Evolutionary conservation across 2,113 vertebrate species (phyloP).

Genomic region (Romanogobio albipinnatus): DNA sequence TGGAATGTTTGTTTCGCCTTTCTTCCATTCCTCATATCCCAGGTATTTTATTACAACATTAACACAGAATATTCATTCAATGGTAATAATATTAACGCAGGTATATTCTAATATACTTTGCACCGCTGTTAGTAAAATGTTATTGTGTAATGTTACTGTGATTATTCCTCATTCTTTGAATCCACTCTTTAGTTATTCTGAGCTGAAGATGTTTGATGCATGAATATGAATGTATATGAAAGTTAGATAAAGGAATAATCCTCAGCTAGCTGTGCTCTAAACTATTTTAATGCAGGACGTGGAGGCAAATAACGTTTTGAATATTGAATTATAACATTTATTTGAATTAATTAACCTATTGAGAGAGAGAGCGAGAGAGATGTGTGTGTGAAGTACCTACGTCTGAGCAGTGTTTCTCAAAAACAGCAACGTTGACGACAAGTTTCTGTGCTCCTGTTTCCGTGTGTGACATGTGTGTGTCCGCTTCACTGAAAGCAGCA

Average conservation of each 20-base stretch:
- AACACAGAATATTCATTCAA: not conserved
- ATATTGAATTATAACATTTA: too few relatives aligned
- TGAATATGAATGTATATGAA: not conserved
- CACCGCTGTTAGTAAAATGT: not conserved
- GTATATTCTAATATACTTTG: not conserved
- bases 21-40: slow-evolving; percentile 76
- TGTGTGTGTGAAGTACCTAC: too few relatives aligned
- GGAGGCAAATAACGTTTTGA: too few relatives aligned
- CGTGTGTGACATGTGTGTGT: too few relatives aligned
- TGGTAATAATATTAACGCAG: not conserved
- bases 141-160: not conserved
- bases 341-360: too few relatives aligned
- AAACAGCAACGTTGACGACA: too few relatives aligned
- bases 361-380: too few relatives aligned
- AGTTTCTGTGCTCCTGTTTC: too few relatives aligned
- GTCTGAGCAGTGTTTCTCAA: too few relatives aligned
- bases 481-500: too few relatives aligned
- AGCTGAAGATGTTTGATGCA: not conserved
- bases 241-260: not conserved
- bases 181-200: not conserved
- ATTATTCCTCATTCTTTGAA: not conserved
- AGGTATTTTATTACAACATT: slow-evolving; percentile 62
- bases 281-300: too few relatives aligned
- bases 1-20: slow-evolving; percentile 76
- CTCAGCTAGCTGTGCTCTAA: too few relatives aligned